Base-by-base conservation (phyloP, 2,113 vertebrate genomes). In the Brienomyrus brachyistius region DNA sequence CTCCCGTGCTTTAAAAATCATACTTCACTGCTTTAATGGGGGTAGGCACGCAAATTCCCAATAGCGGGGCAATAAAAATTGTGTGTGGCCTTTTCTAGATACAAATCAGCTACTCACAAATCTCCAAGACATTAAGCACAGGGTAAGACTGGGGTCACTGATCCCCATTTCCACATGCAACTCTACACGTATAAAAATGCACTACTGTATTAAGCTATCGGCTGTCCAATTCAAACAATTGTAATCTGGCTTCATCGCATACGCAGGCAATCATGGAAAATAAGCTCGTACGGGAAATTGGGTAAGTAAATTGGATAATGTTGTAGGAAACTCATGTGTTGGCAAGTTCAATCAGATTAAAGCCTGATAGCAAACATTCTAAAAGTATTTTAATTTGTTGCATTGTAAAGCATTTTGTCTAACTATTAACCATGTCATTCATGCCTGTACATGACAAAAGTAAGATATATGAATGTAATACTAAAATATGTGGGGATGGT, bases 161-260 rank as follows among this genome's bases (percentile, higher is more conserved):
- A 31, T 31, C n/a, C 45, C 5, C n/a, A 48, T 86, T 19, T 86
- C 45, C 85, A 86, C 85, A n/a, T 45, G 85, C 85, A 86, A 9
- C 50, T 27, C 23, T 23, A 52, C 85, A 35, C n/a, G n/a, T 31
- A 48, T 52, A 52, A 80, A 86, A 86, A 86, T 35, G 27, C n/a
- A 52, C 85, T 48, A 86, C 85, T 48, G 48, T 31, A 52, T 27
- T 31, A 48, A 31, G 85, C 45, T 86, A n/a, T 50, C 19, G 47
- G 47, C 47, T 13, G 50, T 51, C 50, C 85, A 52, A 48, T 51
- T 86, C 85, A 86, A 86, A 54, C 85, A 86, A 86, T 35, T 11
- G 85, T 54, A 86, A 86, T 86, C 85, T 51, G n/a, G 35, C 85
- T 85, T 85, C 82, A 86, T 86, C 85, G n/a, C 85, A 86, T 52